A percentile compares a stretch with the other conserved stretches of the same genome.
Evolutionary conservation across 2,113 vertebrate genomes (phyloP).

Genomic region (Heterocephalus glaber): DNA sequence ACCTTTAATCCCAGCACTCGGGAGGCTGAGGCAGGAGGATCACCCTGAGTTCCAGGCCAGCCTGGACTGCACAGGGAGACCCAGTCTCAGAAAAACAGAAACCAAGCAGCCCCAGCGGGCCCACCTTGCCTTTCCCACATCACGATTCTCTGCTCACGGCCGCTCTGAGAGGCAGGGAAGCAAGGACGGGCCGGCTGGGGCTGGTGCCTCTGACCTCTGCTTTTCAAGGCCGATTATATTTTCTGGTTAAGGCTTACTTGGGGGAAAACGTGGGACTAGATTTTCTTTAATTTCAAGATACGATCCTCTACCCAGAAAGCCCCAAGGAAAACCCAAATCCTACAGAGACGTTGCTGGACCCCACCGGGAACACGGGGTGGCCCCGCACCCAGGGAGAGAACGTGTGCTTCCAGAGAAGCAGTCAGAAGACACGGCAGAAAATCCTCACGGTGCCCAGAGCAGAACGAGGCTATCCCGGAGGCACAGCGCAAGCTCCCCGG

Average conservation of each 20-base stretch:
- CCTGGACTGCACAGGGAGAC: not conserved
- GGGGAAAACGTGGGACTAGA: not conserved
- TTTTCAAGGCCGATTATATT: not conserved
- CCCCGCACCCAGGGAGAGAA: too few species aligned
- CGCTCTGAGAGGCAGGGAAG: not conserved
- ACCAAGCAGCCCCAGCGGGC: not conserved
- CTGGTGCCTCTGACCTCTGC: not conserved
- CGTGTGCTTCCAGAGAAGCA: too few species aligned
- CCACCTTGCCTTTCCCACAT: not conserved
- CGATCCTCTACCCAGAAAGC: not conserved
- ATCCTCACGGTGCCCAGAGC: too few species aligned
- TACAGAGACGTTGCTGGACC: not conserved
- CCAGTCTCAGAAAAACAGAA: not conserved
- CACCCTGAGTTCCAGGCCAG: not conserved
- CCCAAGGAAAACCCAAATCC: not conserved
- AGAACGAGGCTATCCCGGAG: too few species aligned
- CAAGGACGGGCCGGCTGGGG: not conserved
- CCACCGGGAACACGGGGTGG: too few species aligned
- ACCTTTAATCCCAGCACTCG: too few species aligned
- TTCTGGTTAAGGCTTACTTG: not conserved
- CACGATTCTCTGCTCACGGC: not conserved
- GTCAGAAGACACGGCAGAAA: too few species aligned
- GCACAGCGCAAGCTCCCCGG: too few species aligned
- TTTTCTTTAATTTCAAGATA: not conserved
- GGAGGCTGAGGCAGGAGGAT: not conserved